Percentiles rank a stretch among this genome's conserved stretches.
These are phyloP conservation scores for Lateolabrax maculatus DNA, from an alignment of 2,797 vertebrate species.

Conservation along the genomic window DNA sequence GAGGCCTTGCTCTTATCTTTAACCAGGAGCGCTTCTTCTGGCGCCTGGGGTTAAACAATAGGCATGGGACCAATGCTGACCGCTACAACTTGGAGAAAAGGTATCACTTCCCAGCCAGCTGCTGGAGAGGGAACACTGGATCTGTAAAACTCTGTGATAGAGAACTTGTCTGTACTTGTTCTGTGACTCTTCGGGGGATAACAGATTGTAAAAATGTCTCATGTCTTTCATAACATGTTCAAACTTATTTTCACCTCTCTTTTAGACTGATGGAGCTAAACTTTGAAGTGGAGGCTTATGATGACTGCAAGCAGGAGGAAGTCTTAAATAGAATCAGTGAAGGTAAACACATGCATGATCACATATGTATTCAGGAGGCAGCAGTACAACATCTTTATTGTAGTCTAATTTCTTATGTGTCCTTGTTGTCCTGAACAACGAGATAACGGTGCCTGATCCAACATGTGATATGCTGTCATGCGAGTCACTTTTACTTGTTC, in stretches of 20 bases:
- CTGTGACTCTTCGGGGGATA: neutral
- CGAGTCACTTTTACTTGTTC: neutral
- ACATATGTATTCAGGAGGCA: neutral
- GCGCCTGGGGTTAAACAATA: constrained; percentile 80
- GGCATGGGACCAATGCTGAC: constrained; percentile 90
- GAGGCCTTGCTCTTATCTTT: constrained; percentile 94
- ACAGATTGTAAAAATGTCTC: neutral
- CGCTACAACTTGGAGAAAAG: constrained; percentile 85
- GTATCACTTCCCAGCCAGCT: constrained; percentile 68
- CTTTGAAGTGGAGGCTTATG: constrained; percentile 90
- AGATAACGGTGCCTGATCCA: neutral
- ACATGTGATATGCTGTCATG: neutral
- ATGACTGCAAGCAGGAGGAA: constrained; percentile 85
- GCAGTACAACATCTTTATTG: neutral
- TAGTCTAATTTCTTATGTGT: neutral
- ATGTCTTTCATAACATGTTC: neutral
- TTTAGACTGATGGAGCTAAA: constrained; percentile 87
- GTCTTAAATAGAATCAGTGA: constrained; percentile 82
- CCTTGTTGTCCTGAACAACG: neutral
- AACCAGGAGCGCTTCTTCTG: constrained; percentile 94
- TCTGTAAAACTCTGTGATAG: neutral
- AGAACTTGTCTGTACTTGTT: constrained; percentile 21
- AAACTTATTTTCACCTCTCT: constrained; percentile 5
- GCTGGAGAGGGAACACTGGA: neutral
- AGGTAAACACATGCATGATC: constrained; percentile 80